Evolutionary conservation across 2,888 invertebrate genomes (phyloP).

Genomic region (Melinopterus prodromus): DNA sequence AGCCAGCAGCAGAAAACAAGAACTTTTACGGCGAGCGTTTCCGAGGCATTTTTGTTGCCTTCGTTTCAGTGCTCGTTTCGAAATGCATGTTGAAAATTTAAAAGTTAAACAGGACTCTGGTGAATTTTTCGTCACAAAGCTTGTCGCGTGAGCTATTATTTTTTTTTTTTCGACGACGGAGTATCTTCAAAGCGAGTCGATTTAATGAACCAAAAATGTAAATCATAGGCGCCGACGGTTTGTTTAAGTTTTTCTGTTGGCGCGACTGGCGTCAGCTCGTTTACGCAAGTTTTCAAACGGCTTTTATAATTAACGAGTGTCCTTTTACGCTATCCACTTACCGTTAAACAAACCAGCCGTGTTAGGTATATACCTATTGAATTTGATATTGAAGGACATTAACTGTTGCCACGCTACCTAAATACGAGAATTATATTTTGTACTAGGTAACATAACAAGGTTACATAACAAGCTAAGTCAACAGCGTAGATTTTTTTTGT

Average conservation of each 20-base stretch:
- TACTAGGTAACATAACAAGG: too few species aligned
- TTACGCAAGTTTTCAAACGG: not conserved
- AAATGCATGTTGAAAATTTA: constrained; percentile 25
- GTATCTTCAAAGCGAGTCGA: constrained; percentile 40
- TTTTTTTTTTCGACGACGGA: not conserved
- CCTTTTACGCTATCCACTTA: not conserved
- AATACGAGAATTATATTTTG: too few species aligned
- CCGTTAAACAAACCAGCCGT: not conserved
- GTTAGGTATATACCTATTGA: not conserved
- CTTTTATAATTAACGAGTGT: not conserved
- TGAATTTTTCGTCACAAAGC: not conserved
- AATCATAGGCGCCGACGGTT: constrained; percentile 38
- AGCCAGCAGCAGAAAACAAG: not conserved
- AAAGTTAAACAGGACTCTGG: constrained; percentile 18
- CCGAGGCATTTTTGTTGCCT: not conserved
- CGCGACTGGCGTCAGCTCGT: not conserved
- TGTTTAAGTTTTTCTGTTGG: constrained; percentile 1
- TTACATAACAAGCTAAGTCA: too few species aligned
- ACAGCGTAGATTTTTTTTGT: too few species aligned
- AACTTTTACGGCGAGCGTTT: not conserved
- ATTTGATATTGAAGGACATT: not conserved
- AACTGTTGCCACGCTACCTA: too few species aligned
- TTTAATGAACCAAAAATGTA: constrained; percentile 44
- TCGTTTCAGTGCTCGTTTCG: not conserved
- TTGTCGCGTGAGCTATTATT: not conserved